Evolutionary conservation across 2,113 vertebrate genomes (phyloP).

Genomic region (Urocynchramus pylzowi): DNA sequence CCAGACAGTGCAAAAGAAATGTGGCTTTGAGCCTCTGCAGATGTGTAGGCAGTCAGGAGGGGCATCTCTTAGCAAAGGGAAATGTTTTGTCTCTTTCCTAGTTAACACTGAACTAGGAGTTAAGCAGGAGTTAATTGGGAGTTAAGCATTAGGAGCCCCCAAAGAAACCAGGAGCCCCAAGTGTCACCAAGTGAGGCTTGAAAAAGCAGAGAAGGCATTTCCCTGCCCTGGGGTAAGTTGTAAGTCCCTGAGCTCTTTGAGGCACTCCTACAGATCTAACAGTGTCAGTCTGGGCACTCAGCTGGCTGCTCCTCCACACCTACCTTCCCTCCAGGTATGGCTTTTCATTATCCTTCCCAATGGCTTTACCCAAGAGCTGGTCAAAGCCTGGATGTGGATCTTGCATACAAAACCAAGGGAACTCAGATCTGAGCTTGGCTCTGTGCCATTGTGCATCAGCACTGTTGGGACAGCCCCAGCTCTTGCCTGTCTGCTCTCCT

Average conservation of each 20-base stretch:
- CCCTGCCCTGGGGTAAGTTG: neutral
- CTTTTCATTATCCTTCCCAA: neutral
- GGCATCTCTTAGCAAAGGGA: neutral
- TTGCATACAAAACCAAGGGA: fast-evolving
- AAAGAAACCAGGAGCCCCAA: neutral
- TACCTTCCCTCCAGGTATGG: neutral
- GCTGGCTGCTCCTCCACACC: neutral
- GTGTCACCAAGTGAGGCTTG: neutral
- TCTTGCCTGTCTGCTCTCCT: neutral
- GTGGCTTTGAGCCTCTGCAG: neutral
- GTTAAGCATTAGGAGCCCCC: neutral
- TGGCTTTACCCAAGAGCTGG: neutral
- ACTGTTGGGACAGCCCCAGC: neutral
- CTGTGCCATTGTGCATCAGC: neutral
- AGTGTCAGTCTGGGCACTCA: neutral
- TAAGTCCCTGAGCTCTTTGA: neutral
- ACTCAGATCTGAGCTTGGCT: neutral
- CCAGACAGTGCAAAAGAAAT: neutral
- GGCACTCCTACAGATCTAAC: neutral
- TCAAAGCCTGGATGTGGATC: neutral
- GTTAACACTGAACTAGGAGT: too few species aligned
- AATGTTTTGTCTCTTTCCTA: neutral
- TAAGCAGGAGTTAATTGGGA: neutral
- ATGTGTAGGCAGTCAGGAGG: neutral
- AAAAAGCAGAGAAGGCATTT: neutral